phyloP scores from a whole-genome alignment of 2,888 invertebrate species.

The Ennomos quercinarius region DNA sequence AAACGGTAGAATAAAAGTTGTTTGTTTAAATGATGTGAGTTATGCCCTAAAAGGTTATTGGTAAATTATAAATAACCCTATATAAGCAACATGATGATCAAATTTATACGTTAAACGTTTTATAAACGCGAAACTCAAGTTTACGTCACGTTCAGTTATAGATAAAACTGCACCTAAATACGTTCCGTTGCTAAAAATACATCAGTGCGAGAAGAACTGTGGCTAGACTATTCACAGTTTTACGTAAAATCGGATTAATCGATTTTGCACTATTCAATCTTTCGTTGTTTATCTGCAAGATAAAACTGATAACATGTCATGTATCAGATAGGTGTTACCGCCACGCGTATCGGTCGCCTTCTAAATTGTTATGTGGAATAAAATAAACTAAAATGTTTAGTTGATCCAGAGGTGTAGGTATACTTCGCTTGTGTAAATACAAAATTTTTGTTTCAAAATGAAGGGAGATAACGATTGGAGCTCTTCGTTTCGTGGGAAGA shows the following conservation, averaged over 20 bases:
- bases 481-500: constrained; percentile 44
- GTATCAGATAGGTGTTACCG: constrained; percentile 41
- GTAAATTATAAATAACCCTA: too few relatives aligned
- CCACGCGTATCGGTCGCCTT: constrained; percentile 21
- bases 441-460: constrained; percentile 45
- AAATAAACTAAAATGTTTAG: constrained; percentile 8
- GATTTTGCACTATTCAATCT: constrained; percentile 27
- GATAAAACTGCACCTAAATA: constrained; percentile 13
- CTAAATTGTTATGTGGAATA: constrained; percentile 13
- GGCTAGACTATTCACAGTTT: constrained; percentile 22
- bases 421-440: constrained; percentile 5
- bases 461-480: constrained; percentile 52
- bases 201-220: constrained; percentile 7
- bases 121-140: too few relatives aligned
- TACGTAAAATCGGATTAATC: constrained; percentile 26
- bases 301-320: constrained; percentile 51
- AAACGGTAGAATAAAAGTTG: too few relatives aligned
- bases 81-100: too few relatives aligned
- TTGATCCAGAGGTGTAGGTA: constrained; percentile 11
- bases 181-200: constrained; percentile 32
- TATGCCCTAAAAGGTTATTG: too few relatives aligned
- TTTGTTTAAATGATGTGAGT: too few relatives aligned
- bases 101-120: too few relatives aligned
- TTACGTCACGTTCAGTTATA: background rate
- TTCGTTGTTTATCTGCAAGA: constrained; percentile 34